These are phyloP conservation scores for Melitaea athalia DNA, from an alignment of 2,888 invertebrate species.

Conservation along the genomic window DNA sequence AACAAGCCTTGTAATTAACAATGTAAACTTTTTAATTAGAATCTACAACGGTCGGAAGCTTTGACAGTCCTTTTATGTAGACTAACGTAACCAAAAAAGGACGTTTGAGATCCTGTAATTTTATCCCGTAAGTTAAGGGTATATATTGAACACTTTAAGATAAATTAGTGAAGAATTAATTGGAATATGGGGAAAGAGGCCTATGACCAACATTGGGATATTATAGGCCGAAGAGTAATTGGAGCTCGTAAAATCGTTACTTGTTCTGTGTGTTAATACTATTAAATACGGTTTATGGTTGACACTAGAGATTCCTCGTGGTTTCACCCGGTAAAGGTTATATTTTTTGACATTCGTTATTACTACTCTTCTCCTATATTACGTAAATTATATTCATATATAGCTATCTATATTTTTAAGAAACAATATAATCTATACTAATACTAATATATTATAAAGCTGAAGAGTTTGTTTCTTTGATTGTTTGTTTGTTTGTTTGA, in stretches of 20 bases:
- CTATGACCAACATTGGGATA: no score
- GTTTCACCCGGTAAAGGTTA: no score
- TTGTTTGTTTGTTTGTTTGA: no score
- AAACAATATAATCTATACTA: no score
- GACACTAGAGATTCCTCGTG: neutral
- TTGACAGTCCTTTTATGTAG: conserved; percentile 17
- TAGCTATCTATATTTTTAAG: no score
- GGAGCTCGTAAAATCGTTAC: neutral
- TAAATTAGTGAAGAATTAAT: neutral
- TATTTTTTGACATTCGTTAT: no score
- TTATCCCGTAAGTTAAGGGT: conserved; percentile 11
- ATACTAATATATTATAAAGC: no score
- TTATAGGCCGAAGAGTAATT: no score
- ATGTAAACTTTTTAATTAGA: conserved; percentile 43
- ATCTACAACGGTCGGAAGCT: conserved; percentile 33
- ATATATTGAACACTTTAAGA: neutral
- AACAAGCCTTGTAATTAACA: conserved; percentile 32
- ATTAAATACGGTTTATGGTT: neutral
- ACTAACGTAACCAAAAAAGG: conserved; percentile 12
- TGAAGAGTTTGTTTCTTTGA: no score
- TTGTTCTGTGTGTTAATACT: neutral
- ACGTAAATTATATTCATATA: no score
- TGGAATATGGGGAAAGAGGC: no score
- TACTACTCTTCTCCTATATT: no score
- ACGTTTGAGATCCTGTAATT: conserved; percentile 10